phyloP scores from a whole-genome alignment of 1,140 invertebrate genomes.

The Polypedilum pembai region DNA sequence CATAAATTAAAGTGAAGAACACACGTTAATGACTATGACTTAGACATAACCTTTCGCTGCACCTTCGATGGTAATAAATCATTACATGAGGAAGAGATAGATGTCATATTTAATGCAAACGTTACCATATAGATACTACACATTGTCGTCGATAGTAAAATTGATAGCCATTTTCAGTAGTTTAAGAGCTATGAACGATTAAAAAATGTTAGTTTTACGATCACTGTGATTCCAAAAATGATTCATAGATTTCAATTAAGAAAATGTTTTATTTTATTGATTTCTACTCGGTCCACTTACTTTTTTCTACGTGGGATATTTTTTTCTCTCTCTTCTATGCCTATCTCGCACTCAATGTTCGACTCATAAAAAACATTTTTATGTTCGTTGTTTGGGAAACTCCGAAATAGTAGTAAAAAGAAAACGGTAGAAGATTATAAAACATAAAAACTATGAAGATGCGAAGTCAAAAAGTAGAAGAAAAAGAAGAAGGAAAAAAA shows the following conservation, averaged over 20 bases:
- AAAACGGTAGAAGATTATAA: constrained; percentile 18
- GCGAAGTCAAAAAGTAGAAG: too few relatives aligned
- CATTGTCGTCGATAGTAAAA: not conserved
- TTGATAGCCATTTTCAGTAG: constrained; percentile 5
- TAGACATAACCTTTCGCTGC: too few relatives aligned
- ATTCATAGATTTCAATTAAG: constrained; percentile 19
- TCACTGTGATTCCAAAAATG: not conserved
- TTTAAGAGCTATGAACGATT: not conserved
- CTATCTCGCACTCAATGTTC: not conserved
- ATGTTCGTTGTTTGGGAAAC: not conserved
- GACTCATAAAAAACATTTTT: constrained; percentile 1
- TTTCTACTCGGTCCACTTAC: not conserved
- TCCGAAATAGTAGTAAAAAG: not conserved
- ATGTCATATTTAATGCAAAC: too few relatives aligned
- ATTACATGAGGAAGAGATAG: too few relatives aligned
- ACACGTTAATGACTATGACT: too few relatives aligned
- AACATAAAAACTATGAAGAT: not conserved
- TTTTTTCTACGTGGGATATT: not conserved
- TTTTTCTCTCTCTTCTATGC: too few relatives aligned
- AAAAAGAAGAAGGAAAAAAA: not conserved
- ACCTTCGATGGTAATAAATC: too few relatives aligned
- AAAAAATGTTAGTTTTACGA: constrained; percentile 7
- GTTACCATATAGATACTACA: not conserved
- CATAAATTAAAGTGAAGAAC: too few relatives aligned
- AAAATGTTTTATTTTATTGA: not conserved